Base-by-base conservation (phyloP, 2,113 vertebrate species). In the Acinonyx jubatus region DNA sequence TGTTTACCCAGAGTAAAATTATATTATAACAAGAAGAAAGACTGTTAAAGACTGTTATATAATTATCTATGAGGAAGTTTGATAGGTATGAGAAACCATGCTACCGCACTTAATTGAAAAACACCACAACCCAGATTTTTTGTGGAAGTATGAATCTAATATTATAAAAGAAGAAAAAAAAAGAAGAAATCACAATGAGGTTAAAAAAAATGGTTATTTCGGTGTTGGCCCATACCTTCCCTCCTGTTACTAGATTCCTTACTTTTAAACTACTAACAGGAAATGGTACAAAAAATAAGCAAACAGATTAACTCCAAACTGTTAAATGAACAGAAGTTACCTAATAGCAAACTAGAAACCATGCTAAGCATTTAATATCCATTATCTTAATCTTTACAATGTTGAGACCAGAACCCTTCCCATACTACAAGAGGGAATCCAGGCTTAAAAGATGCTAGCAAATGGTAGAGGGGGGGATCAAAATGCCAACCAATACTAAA, bases 311-410 rank as follows among this genome's bases (percentile, higher is more conserved):
- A 89, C 45, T 90, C 33, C 33, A 50, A 93, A 83, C 14, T 79
- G 79, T 94, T 87, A 89, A 82, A 91, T 61, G 31, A 79, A 84
- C 2, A 95, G 79, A 25, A 68, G 18, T 86, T 85, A 92, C n/a
- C 63, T 66, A 89, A 63, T 4, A 90, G 61, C n/a, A 96, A 93
- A 91, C 38, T 19, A 82, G 76, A 69, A 87, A 91, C 31, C 76
- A 29, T 41, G 45, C 27, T 71, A 84, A 98, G 50, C 8, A 89
- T 14, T 73, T 91, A 78, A 41, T 15, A 95, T n/a, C 25, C 50
- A 71, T 45, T 94, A 84, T 21, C 15, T 86, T 86, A 71, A 86
- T 66, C 41, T 74, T 93, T 13, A 84, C 33, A 85, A 78, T 48
- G 74, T 31, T 71, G 48, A 89, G 23, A 41, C 31, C 13, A 91